Conservation (phyloP, 2,113 vertebrate species). For the Varanus komodoensis region DNA sequence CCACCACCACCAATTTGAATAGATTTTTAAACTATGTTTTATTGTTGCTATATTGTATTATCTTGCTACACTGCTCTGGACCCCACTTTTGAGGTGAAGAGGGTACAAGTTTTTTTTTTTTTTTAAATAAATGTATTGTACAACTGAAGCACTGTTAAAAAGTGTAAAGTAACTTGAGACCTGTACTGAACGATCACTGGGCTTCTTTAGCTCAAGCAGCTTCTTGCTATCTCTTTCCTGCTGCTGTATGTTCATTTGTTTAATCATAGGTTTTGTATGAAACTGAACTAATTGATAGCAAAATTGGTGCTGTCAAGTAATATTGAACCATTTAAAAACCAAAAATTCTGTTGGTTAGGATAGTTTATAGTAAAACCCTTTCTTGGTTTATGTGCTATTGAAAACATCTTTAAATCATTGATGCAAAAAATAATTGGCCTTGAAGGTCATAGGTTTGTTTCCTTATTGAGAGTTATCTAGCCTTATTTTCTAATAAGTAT, state of each 20-base stretch:
- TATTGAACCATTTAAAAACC: slow-evolving; percentile 4
- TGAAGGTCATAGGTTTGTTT: slow-evolving; percentile 33
- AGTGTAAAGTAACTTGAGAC: not conserved
- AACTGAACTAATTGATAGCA: slow-evolving; percentile 8
- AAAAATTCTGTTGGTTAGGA: slow-evolving; percentile 56
- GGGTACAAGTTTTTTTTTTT: not conserved
- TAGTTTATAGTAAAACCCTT: slow-evolving; percentile 61
- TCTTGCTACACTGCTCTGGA: not conserved
- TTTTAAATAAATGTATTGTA: not conserved
- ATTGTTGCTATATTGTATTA: too few species aligned
- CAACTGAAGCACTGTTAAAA: not conserved
- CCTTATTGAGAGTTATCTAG: slow-evolving; percentile 22
- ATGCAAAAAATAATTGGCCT: slow-evolving; percentile 23
- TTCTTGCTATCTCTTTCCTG: not conserved
- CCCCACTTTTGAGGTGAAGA: not conserved
- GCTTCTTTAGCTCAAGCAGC: not conserved
- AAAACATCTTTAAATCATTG: slow-evolving; percentile 17
- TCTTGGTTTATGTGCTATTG: slow-evolving; percentile 44
- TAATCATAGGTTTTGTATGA: not conserved
- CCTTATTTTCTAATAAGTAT: slow-evolving; percentile 10
- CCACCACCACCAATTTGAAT: not conserved
- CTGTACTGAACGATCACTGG: not conserved
- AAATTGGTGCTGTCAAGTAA: slow-evolving; percentile 6
- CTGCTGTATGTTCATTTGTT: slow-evolving; percentile 20
- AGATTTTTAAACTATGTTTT: not conserved